Evolutionary conservation across 2,113 vertebrate genomes (phyloP).

Genomic region (Nannobrachium achirus): DNA sequence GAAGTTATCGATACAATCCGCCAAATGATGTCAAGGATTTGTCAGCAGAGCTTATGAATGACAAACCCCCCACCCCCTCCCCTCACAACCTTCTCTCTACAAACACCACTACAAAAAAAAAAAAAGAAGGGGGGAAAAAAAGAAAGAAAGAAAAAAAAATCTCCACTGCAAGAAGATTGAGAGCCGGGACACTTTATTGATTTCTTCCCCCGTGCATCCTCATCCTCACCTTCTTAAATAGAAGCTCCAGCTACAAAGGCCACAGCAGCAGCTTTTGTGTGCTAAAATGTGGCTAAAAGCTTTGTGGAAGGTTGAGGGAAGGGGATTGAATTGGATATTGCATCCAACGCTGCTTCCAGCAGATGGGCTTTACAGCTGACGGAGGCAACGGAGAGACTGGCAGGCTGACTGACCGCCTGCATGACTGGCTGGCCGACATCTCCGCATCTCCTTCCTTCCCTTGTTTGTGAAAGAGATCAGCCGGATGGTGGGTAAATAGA

Average conservation of each 20-base stretch:
- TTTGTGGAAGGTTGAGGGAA: slow-evolving; percentile 83
- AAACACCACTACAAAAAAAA: too few relatives aligned
- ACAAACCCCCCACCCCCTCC: slow-evolving; percentile 82
- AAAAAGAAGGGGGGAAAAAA: too few relatives aligned
- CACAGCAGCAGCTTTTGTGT: slow-evolving; percentile 92
- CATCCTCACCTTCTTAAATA: slow-evolving; percentile 91
- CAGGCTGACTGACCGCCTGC: slow-evolving; percentile 46
- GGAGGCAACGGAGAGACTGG: slow-evolving; percentile 51
- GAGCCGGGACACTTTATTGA: slow-evolving; percentile 96
- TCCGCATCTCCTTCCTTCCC: slow-evolving; percentile 58
- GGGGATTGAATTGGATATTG: slow-evolving; percentile 94
- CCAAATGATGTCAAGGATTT: slow-evolving; percentile 98
- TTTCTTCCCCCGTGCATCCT: slow-evolving; percentile 82
- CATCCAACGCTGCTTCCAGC: slow-evolving; percentile 80
- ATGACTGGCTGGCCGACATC: slow-evolving; percentile 62
- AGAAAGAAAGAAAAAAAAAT: slow-evolving; percentile 65
- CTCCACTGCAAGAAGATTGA: slow-evolving; percentile 90
- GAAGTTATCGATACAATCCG: slow-evolving; percentile 96
- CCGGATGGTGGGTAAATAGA: slow-evolving; percentile 76
- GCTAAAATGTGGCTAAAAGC: slow-evolving; percentile 97
- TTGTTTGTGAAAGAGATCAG: slow-evolving; percentile 81
- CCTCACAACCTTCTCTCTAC: background rate
- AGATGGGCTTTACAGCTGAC: slow-evolving; percentile 71
- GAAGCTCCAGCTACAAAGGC: slow-evolving; percentile 92
- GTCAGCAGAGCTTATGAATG: slow-evolving; percentile 96